Base-by-base conservation (phyloP, 2,888 invertebrate species). In the Netelia melanura region DNA sequence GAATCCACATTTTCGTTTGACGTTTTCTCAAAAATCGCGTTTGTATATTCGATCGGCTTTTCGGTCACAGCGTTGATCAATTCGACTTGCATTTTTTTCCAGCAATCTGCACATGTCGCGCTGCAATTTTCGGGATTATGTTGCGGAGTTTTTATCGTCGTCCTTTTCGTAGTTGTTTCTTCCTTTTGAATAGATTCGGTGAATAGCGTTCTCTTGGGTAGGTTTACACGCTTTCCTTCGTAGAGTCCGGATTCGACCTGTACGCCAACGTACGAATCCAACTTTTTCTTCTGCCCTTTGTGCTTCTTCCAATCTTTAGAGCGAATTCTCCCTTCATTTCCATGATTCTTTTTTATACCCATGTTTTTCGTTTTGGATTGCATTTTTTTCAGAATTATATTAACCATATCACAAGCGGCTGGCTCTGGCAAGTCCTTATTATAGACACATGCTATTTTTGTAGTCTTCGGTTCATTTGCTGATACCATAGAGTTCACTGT, bases 1-100 rank as follows among this genome's bases (percentile, higher is more conserved):
- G 89, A 89, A 75, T 91, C 88, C 5, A 89, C 68, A 5, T 84
- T 85, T 30, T 70, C 79, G 0, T 74, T 56, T 9, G 30, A 74
- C 3, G 81, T 78, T 14, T 61, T 54, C 1, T 54, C 67, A 1
- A 56, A 67, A 3, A 17, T 23, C 62, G 9, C 14, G 6, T 71
- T 6, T 1, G n/a, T 62, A 11, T 71, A 44, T 62, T 68, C 21
- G 9, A 43, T 21, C 9, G 72, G 30, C 62, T 62, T 78, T 43
- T 17, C 10, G 17, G n/a, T 82, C 2, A 62, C 65, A 3, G 25
- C 67, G 25, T 83, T 83, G 10, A 68, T 56, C 11, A 85, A 82
- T 14, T 83, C 62, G 8, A 72, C 70, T 43, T 86, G 83, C 38
- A 81, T 70, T 44, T 71, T 86, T 71, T 84, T 84, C 78, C 81